A percentile compares a stretch with the other conserved stretches of the same genome.
These are phyloP conservation scores for Phataginus tetradactyla DNA, from an alignment of 2,797 vertebrate species.

Conservation along the genomic window DNA sequence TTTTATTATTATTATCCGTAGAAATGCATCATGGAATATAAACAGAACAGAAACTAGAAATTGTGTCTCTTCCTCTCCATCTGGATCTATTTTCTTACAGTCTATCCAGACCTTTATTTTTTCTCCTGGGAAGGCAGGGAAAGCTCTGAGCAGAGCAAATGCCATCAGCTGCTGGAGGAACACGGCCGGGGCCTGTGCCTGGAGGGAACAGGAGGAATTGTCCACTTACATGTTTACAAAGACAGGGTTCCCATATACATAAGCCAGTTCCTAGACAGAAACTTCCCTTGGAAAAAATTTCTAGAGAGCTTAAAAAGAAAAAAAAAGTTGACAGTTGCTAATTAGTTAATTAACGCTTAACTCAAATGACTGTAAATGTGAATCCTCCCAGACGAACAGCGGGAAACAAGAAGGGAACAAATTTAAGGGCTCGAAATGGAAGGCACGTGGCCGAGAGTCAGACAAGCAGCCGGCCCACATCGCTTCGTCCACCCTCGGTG, in stretches of 20 bases:
- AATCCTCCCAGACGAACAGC: constrained; percentile 60
- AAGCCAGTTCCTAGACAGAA: constrained; percentile 14
- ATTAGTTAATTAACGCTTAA: constrained; percentile 73
- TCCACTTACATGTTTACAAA: neutral
- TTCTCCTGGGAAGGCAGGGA: neutral
- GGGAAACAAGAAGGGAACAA: constrained; percentile 42
- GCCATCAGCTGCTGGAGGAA: neutral
- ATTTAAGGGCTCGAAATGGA: neutral
- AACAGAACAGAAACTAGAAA: neutral
- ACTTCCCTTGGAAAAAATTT: neutral
- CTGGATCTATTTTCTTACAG: neutral
- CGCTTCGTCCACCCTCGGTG: neutral
- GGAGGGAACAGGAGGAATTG: neutral
- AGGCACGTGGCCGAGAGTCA: neutral
- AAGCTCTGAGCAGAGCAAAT: neutral
- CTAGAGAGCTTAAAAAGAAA: neutral
- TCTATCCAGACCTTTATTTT: neutral
- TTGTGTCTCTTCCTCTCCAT: neutral
- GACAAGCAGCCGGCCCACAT: neutral
- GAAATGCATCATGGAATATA: neutral
- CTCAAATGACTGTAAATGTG: constrained; percentile 68
- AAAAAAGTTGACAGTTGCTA: constrained; percentile 66
- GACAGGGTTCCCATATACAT: neutral
- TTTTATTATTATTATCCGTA: neutral
- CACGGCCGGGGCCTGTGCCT: neutral